Conservation (phyloP, 35 echinoderm and acorn worm species). For the Ophiothrix spiculata region DNA sequence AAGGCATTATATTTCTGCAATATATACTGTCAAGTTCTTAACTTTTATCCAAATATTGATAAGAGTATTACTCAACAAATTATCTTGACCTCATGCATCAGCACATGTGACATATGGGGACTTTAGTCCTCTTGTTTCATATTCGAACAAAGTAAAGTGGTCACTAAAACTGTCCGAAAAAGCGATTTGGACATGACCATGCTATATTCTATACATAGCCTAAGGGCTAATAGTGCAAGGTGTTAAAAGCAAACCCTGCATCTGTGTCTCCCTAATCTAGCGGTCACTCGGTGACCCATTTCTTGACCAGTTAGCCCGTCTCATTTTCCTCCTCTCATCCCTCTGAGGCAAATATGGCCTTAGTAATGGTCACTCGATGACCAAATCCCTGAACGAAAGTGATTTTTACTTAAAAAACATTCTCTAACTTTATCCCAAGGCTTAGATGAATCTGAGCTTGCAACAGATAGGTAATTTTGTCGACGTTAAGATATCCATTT, state of each 20-base stretch:
- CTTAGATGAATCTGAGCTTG: neutral
- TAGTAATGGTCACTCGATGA: neutral
- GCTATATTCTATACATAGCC: neutral
- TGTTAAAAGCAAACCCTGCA: neutral
- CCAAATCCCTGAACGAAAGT: neutral
- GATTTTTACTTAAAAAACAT: neutral
- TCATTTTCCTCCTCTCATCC: neutral
- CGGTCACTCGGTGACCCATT: neutral
- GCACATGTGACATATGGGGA: neutral
- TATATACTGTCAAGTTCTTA: neutral
- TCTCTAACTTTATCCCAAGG: neutral
- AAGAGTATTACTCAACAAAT: constrained; percentile 1
- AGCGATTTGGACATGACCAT: neutral
- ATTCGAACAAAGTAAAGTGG: constrained; percentile 8
- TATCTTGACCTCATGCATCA: neutral
- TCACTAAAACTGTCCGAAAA: neutral
- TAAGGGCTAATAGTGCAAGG: neutral
- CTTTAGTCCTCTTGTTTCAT: neutral
- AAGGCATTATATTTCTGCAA: neutral
- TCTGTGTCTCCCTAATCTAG: neutral
- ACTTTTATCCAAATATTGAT: constrained; percentile 11
- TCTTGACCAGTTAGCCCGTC: neutral
- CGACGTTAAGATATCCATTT: neutral
- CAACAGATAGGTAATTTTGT: neutral
- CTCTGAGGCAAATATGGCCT: neutral